Evolutionary conservation across 2,113 vertebrate species (phyloP).

Genomic region (Phaethon lepturus): DNA sequence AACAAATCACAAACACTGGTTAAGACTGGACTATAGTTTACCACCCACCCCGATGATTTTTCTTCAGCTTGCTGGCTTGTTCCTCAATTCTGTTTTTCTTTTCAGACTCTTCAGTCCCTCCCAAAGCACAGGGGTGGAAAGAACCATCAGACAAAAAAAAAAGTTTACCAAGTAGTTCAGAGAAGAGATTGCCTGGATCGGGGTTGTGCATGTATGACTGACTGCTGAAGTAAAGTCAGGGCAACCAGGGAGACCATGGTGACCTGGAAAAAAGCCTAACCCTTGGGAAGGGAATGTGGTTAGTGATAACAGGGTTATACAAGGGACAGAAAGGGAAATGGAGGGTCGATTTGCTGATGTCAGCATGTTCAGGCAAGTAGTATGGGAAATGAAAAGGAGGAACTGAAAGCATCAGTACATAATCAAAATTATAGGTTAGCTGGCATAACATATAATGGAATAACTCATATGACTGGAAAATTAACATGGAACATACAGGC

Average conservation of each 20-base stretch:
- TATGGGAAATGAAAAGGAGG: not conserved
- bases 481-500: not conserved
- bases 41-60: not conserved
- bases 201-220: not conserved
- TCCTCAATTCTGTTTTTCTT: not conserved
- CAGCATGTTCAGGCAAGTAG: not conserved
- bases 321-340: constrained; percentile 11
- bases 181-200: not conserved
- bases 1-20: not conserved
- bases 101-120: not conserved
- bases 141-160: not conserved
- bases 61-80: not conserved
- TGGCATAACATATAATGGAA: not conserved
- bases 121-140: not conserved
- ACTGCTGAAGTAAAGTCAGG: constrained; percentile 2
- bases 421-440: constrained; percentile 33
- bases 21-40: not conserved
- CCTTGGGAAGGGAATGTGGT: constrained; percentile 12
- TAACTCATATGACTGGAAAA: constrained; percentile 1
- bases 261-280: constrained; percentile 54
- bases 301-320: constrained; percentile 50
- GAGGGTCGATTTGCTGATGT: not conserved
- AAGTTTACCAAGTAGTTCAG: not conserved
- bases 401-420: not conserved
- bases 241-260: constrained; percentile 22